Evolutionary conservation across 2,797 vertebrate genomes (phyloP).

Genomic region (Premnoplex brunnescens): DNA sequence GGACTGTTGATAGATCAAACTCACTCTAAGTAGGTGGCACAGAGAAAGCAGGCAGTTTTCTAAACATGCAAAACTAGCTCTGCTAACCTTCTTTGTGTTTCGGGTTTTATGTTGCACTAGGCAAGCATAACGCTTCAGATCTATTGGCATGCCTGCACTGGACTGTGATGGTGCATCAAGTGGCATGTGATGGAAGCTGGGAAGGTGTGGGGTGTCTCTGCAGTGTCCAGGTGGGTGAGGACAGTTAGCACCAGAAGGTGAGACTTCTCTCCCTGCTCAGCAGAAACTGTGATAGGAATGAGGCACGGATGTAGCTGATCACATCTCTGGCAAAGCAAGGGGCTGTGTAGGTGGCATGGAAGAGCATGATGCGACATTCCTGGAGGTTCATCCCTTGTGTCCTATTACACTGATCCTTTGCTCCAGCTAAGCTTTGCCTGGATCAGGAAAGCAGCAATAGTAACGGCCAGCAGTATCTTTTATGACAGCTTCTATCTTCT

Average conservation of each 20-base stretch:
- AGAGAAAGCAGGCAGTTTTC: neutral
- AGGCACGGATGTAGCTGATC: neutral
- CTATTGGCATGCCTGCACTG: neutral
- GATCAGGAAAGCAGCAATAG: neutral
- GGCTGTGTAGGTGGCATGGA: neutral
- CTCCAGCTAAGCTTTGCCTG: neutral
- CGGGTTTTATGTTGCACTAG: neutral
- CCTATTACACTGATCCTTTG: accelerated
- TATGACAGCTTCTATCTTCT: neutral
- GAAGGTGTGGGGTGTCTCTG: neutral
- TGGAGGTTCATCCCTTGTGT: neutral
- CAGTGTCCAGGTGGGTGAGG: neutral
- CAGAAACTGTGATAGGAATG: neutral
- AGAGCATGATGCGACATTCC: neutral
- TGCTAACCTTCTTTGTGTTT: neutral
- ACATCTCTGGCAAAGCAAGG: neutral
- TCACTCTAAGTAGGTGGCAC: neutral
- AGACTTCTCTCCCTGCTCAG: neutral
- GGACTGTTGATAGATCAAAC: neutral
- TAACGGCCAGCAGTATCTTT: neutral
- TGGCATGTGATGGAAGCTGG: neutral
- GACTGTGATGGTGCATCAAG: neutral
- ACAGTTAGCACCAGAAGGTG: neutral
- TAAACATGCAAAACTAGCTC: neutral
- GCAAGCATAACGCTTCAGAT: neutral